Conservation (phyloP, 2,888 invertebrate species). For the Chironomus tentans region DNA sequence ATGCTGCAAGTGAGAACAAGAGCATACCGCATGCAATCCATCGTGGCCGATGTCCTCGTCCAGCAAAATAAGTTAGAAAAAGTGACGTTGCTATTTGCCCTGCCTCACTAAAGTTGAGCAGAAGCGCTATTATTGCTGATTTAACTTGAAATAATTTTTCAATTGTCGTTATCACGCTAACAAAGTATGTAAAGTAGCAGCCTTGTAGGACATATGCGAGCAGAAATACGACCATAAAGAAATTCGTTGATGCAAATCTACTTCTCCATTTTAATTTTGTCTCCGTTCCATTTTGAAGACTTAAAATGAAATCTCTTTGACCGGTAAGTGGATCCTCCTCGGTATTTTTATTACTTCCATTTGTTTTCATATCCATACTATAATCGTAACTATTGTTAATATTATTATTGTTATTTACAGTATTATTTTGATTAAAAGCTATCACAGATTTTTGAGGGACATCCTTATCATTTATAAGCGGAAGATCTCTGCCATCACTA, state of each 20-base stretch:
- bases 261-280: constrained; percentile 62
- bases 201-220: constrained; percentile 70
- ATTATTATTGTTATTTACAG: background rate
- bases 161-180: constrained; percentile 85
- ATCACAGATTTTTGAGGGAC: constrained; percentile 7
- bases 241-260: constrained; percentile 74
- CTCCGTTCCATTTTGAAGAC: constrained; percentile 29
- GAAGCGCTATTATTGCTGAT: constrained; percentile 80
- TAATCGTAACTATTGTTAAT: constrained; percentile 14
- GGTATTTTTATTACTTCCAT: constrained; percentile 29
- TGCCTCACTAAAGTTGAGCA: constrained; percentile 85
- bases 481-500: background rate
- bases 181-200: constrained; percentile 80
- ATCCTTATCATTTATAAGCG: background rate
- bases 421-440: background rate
- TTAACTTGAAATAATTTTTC: constrained; percentile 88
- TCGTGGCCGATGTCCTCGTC: constrained; percentile 82
- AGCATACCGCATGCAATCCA: constrained; percentile 93
- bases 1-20: constrained; percentile 74
- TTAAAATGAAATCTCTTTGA: background rate
- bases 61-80: constrained; percentile 79
- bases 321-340: constrained; percentile 41
- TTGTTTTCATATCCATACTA: constrained; percentile 10
- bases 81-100: constrained; percentile 87
- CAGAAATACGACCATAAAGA: constrained; percentile 80